Base-by-base conservation (phyloP, 2,888 invertebrate genomes). In the Atrina japonica region DNA sequence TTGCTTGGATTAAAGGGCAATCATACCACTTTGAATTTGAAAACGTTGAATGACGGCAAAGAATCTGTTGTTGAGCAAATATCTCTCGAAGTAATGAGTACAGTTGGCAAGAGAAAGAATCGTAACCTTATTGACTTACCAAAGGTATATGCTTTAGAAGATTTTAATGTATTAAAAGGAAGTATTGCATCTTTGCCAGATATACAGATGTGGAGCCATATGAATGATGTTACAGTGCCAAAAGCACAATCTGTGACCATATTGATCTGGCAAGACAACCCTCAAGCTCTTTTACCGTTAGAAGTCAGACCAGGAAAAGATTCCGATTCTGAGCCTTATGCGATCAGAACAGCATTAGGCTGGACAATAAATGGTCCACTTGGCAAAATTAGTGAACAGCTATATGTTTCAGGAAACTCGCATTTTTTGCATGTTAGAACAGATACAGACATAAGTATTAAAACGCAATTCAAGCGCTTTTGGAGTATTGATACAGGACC, bases 301-400 rank as follows among this genome's bases (percentile, higher is more conserved):
- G 68, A 73, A 53, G 35, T 71, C 14, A 25, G 58, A 14, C 6
- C 35, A 9, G 67, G 74, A 21, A 30, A 61, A n/a, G n/a, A n/a
- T n/a, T n/a, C n/a, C 11, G 18, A 43, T 21, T 43, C 29, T 45
- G 64, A 59, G 16, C 74, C 70, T 9, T 74, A 59, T 43, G 74
- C 74, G 11, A 35, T 52, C 14, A 23, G 66, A 6, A 71, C 67
- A 14, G 29, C 23, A 29, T 47, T 74, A 18, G 74, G 74, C 3
- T 74, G 74, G 74, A 58, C 64, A 50, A 7, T 71, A 30, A 67
- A 66, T 56, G 66, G 70, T 29, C 58, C 56, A 29, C 23, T 66
- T 45, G 25, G n/a, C 7, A 18, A 18, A 9, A 35, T 23, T 2
- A 11, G 16, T 29, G 14, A 18, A n/a, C 3, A 11, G 2, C 2